A percentile compares a stretch with the other conserved stretches of the same genome.
Conservation (phyloP, 2,888 invertebrate genomes). For the Dynastes grantii region DNA sequence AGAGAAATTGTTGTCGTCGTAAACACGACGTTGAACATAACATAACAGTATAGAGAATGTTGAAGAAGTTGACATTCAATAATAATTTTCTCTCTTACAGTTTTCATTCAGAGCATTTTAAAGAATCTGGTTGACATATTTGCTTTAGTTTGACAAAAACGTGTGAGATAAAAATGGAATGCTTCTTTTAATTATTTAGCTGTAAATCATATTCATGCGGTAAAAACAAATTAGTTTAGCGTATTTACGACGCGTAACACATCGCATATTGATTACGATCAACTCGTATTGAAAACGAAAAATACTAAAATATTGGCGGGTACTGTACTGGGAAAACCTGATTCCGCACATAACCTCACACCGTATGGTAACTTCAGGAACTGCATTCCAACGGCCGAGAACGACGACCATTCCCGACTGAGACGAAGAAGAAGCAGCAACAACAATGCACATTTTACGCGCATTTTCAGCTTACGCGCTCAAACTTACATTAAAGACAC, state of each 20-base stretch:
- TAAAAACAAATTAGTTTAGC: background rate
- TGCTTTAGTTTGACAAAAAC: too few relatives aligned
- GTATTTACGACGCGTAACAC: background rate
- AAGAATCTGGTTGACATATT: too few relatives aligned
- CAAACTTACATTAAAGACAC: too few relatives aligned
- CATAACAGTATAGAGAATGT: too few relatives aligned
- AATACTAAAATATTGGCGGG: conserved; percentile 57
- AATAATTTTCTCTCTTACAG: too few relatives aligned
- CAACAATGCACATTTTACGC: conserved; percentile 20
- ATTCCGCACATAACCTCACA: conserved; percentile 58
- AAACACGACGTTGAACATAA: too few relatives aligned
- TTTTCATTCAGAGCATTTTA: too few relatives aligned
- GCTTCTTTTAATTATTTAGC: too few relatives aligned
- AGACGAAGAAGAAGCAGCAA: conserved; percentile 38
- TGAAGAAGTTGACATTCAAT: too few relatives aligned
- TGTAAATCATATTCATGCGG: too few relatives aligned
- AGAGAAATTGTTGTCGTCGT: too few relatives aligned
- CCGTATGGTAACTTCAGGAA: conserved; percentile 54
- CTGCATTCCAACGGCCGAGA: conserved; percentile 54
- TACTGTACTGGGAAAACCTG: conserved; percentile 59
- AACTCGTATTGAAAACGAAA: conserved; percentile 4
- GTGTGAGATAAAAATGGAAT: too few relatives aligned
- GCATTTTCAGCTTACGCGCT: conserved; percentile 11
- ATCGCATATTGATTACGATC: background rate
- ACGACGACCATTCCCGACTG: conserved; percentile 24